phyloP scores from a whole-genome alignment of 2,113 vertebrate species.

The Equus quagga region DNA sequence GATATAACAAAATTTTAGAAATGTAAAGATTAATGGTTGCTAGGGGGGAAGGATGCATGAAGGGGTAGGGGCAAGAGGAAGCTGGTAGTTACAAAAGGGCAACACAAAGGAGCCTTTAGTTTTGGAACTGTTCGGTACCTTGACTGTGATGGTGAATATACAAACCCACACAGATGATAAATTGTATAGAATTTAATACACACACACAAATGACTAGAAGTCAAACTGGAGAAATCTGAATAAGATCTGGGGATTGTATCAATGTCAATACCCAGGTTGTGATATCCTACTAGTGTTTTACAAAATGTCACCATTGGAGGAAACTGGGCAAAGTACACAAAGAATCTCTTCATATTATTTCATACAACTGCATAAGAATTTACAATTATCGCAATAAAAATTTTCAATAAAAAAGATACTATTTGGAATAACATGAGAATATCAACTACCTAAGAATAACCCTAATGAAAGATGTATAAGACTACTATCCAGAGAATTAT shows the following conservation, averaged over 20 bases:
- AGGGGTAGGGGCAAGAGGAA: background rate
- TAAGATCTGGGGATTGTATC: background rate
- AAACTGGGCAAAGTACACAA: background rate
- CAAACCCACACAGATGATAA: background rate
- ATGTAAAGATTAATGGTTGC: background rate
- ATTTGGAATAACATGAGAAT: background rate
- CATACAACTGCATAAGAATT: background rate
- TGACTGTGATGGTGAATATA: background rate
- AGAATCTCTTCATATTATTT: background rate
- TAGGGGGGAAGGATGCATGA: no score
- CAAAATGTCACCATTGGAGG: background rate
- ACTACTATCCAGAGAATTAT: background rate
- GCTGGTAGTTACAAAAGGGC: no score
- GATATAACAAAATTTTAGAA: constrained; percentile 5
- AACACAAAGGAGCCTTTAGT: no score
- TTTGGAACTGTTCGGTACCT: background rate
- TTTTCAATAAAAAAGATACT: background rate
- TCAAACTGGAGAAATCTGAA: background rate
- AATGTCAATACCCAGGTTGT: background rate
- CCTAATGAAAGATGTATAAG: background rate
- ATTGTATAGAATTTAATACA: background rate
- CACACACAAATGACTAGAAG: background rate
- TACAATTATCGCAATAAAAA: background rate
- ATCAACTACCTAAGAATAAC: background rate
- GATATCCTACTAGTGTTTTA: background rate